Evolutionary conservation across 1,140 invertebrate genomes (phyloP).

Genomic region (Patella vulgata): DNA sequence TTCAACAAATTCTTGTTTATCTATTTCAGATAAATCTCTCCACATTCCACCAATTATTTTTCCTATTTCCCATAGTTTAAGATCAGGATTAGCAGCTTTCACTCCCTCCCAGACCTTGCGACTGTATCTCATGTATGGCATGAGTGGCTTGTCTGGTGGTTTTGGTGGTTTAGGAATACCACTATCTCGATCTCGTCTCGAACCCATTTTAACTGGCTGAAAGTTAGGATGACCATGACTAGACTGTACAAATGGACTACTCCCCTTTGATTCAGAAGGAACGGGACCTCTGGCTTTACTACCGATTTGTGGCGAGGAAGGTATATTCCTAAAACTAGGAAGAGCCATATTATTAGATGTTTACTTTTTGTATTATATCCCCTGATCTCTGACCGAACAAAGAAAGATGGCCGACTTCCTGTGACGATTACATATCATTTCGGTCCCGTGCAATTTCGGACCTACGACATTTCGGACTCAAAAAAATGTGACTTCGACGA

Average conservation of each 20-base stretch:
- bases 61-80: slow-evolving; percentile 98
- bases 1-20: slow-evolving; percentile 94
- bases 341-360: too few species aligned
- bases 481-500: too few species aligned
- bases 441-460: too few species aligned
- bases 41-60: slow-evolving; percentile 99
- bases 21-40: slow-evolving; percentile 91
- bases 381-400: too few species aligned
- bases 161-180: slow-evolving; percentile 85
- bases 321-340: too few species aligned
- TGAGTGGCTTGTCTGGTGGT: slow-evolving; percentile 95
- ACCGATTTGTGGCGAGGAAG: too few species aligned
- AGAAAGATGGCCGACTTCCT: too few species aligned
- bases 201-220: slow-evolving; percentile 89
- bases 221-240: slow-evolving; percentile 92
- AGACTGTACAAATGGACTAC: slow-evolving; percentile 82
- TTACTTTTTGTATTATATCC: too few species aligned
- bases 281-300: too few species aligned
- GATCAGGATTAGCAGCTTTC: slow-evolving; percentile 92
- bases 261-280: slow-evolving; percentile 8
- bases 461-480: too few species aligned
- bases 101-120: slow-evolving; percentile 90
- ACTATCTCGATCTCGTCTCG: slow-evolving; percentile 73
- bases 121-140: slow-evolving; percentile 99
- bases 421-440: too few species aligned